A percentile compares a stretch with the other conserved stretches of the same genome.
Evolutionary conservation across 2,888 invertebrate genomes (phyloP).

Genomic region (Ichneumoninae sp.): DNA sequence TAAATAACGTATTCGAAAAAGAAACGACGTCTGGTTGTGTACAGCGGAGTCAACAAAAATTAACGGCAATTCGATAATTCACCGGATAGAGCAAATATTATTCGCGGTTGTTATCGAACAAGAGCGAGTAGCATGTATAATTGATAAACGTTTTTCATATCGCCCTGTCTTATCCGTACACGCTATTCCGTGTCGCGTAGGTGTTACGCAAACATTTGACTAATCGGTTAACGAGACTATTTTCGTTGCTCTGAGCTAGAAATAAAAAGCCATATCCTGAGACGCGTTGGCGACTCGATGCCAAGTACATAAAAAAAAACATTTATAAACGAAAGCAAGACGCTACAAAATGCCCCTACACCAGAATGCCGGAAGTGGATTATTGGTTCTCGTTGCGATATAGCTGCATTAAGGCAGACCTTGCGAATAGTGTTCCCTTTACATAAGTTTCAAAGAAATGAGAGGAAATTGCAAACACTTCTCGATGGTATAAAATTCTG

Average conservation of each 20-base stretch:
- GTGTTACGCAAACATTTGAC: slow-evolving; percentile 5
- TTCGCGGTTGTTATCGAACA: slow-evolving; percentile 23
- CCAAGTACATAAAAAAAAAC: too few species aligned
- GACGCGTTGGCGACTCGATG: too few species aligned
- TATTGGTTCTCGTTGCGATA: too few species aligned
- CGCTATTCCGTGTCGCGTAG: background rate
- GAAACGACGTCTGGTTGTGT: background rate
- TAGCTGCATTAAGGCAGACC: too few species aligned
- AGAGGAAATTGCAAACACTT: too few species aligned
- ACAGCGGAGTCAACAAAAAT: background rate
- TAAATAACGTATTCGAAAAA: background rate
- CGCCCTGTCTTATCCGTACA: slow-evolving; percentile 5
- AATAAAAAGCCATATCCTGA: background rate
- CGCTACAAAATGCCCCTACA: too few species aligned
- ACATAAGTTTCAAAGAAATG: too few species aligned
- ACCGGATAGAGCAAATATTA: slow-evolving; percentile 13
- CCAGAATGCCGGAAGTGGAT: too few species aligned
- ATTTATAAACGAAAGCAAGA: too few species aligned
- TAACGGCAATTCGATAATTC: slow-evolving; percentile 14
- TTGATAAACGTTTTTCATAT: slow-evolving; percentile 25
- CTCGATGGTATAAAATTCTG: too few species aligned
- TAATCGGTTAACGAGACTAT: slow-evolving; percentile 3
- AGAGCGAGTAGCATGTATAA: slow-evolving; percentile 12
- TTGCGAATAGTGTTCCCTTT: too few species aligned
- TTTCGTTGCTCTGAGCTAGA: background rate